These are phyloP conservation scores for Nezara viridula DNA, from an alignment of 2,888 invertebrate species.

Conservation along the genomic window DNA sequence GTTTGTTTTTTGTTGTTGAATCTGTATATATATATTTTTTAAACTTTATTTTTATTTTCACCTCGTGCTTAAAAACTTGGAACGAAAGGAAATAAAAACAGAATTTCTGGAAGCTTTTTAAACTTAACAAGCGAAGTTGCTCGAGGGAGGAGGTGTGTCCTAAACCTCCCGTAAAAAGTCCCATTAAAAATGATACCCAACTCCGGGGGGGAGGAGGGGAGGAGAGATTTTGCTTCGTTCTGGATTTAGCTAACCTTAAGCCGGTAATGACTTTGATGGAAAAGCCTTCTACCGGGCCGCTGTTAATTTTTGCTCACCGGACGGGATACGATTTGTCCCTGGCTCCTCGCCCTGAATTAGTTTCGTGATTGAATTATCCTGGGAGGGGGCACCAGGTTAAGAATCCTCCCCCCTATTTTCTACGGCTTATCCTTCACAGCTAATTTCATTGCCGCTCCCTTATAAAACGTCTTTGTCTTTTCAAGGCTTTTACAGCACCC, in stretches of 20 bases:
- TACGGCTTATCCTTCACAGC: not conserved
- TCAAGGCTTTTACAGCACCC: not conserved
- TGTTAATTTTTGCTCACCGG: slow-evolving; percentile 6
- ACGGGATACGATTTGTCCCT: not conserved
- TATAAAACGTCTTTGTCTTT: slow-evolving; percentile 14
- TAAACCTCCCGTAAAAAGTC: not conserved
- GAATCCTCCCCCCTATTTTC: not conserved
- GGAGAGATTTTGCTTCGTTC: not conserved
- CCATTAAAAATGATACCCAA: slow-evolving; percentile 31
- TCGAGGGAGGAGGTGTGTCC: not conserved
- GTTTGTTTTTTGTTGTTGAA: not conserved
- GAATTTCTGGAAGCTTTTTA: not conserved
- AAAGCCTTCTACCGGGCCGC: not conserved
- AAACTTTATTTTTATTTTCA: slow-evolving; percentile 13
- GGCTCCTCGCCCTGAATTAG: not conserved
- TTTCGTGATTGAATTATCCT: not conserved
- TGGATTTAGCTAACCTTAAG: slow-evolving; percentile 5
- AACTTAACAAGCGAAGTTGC: slow-evolving; percentile 9
- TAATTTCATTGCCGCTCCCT: not conserved
- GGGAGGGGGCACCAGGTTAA: not conserved
- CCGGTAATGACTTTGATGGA: slow-evolving; percentile 17
- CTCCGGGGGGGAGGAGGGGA: not conserved
- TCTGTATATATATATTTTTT: not conserved
- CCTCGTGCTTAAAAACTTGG: not conserved
- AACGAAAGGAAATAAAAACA: not conserved